These are phyloP conservation scores for Nematolebias whitei DNA, from an alignment of 2,113 vertebrate genomes.

Conservation along the genomic window DNA sequence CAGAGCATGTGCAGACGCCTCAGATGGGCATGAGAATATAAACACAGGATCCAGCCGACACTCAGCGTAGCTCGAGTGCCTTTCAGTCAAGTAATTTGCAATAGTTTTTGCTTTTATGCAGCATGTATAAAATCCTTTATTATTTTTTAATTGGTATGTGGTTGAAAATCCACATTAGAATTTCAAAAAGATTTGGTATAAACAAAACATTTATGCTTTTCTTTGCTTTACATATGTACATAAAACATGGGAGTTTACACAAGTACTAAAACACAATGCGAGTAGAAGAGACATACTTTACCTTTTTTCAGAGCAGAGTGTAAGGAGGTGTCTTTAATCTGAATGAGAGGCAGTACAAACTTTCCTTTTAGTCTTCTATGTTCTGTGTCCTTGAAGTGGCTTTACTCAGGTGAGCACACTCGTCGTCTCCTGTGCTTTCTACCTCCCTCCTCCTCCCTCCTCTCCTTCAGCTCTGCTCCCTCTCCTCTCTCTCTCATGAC, in stretches of 20 bases:
- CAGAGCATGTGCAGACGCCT: constrained; percentile 57
- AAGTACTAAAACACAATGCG: not conserved
- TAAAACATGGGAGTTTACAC: not conserved
- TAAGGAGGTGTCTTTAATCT: constrained; percentile 25
- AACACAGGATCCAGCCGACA: constrained; percentile 60
- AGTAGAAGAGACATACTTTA: constrained; percentile 36
- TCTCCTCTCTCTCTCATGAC: constrained; percentile 29
- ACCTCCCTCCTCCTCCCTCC: constrained; percentile 2
- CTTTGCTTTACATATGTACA: not conserved
- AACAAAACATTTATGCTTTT: not conserved
- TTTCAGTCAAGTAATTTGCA: not conserved
- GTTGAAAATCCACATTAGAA: not conserved
- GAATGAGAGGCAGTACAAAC: constrained; percentile 24
- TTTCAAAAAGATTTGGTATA: not conserved
- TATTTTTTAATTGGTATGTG: no score
- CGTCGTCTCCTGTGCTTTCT: constrained; percentile 20
- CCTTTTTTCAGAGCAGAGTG: constrained; percentile 43
- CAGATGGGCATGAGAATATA: constrained; percentile 64
- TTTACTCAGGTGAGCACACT: constrained; percentile 60
- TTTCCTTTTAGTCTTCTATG: constrained; percentile 16
- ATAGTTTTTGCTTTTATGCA: constrained; percentile 1
- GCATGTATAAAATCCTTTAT: not conserved
- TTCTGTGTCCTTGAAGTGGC: constrained; percentile 69
- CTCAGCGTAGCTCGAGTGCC: not conserved
- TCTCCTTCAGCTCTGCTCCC: constrained; percentile 11